A percentile compares a stretch with the other conserved stretches of the same genome.
Conservation (phyloP, 2,797 vertebrate species). For the Cirrhinus mrigala region DNA sequence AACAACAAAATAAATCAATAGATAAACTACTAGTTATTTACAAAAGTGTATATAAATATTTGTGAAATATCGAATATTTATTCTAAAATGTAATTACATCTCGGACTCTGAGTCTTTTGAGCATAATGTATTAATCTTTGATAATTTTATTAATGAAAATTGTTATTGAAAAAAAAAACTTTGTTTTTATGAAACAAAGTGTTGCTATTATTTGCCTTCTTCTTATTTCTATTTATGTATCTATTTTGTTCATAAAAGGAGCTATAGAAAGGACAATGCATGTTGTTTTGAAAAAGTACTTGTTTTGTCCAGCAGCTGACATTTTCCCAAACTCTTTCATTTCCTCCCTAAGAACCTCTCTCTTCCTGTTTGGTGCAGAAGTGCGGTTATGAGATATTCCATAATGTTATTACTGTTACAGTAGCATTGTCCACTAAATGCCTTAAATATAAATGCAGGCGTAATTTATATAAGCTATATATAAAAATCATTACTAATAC, state of each 20-base stretch:
- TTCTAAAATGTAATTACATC: no score
- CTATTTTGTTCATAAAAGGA: neutral
- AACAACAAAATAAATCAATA: no score
- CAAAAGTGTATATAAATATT: neutral
- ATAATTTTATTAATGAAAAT: neutral
- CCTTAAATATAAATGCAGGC: neutral
- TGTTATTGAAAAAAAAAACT: neutral
- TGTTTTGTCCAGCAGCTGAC: neutral
- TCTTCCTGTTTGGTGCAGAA: neutral
- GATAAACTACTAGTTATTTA: neutral
- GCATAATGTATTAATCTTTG: neutral
- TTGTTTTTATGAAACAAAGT: neutral
- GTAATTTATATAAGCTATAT: neutral
- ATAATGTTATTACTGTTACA: neutral
- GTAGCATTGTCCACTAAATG: neutral
- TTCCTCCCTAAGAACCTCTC: neutral
- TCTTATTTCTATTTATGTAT: no score
- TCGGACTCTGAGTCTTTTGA: no score
- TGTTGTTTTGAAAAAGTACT: neutral
- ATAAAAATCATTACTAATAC: neutral
- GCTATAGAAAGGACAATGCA: neutral
- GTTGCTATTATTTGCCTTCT: neutral
- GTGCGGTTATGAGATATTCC: neutral
- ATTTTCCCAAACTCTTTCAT: neutral
- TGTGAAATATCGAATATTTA: neutral